Base-by-base conservation (phyloP, 2,888 invertebrate species). In the Asteroscopus sphinx region DNA sequence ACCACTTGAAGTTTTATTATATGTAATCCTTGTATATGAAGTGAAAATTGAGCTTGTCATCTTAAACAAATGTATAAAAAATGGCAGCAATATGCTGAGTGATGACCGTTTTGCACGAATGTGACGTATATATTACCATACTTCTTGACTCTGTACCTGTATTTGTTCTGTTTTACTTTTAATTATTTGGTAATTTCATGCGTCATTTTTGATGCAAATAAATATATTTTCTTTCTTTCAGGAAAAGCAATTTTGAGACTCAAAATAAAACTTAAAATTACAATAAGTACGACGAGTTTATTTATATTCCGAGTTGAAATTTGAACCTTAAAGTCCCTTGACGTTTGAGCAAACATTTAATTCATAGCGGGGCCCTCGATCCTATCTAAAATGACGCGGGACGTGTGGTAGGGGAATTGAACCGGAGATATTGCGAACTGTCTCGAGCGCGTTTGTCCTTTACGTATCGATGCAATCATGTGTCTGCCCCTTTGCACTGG, bases 381-480 rank as follows among this genome's bases (percentile, higher is more conserved):
- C 54, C 40, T 73, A 65, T 71, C 62, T 62, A 48, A 63, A 64
- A 59, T 47, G 48, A 61, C 41, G 36, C 37, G 53, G 25, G 49
- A 52, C 61, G 55, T 54, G 51, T 74, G 44, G 73, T 73, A 72
- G 73, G 73, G 66, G 72, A 45, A 33, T 36, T 49, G 53, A 46
- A 46, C 51, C 48, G 48, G 71, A 72, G 71, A 73, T 77, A 81
- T 81, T 79, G 81, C 67, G 71, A 67, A 77, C 68, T 68, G 70
- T 76, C 74, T 80, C 75, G 71, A 69, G 45, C 68, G 73, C 71
- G 76, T 75, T 76, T 73, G 75, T 76, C 66, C 69, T 69, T 71
- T 74, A 73, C 56, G 68, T 77, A 71, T 80, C 73, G 78, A 68
- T 77, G 82, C 80, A 83, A 84, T 81, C 83, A 80, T 79, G 72